phyloP scores from a whole-genome alignment of 2,888 invertebrate genomes.

The Drosophila infuscata region DNA sequence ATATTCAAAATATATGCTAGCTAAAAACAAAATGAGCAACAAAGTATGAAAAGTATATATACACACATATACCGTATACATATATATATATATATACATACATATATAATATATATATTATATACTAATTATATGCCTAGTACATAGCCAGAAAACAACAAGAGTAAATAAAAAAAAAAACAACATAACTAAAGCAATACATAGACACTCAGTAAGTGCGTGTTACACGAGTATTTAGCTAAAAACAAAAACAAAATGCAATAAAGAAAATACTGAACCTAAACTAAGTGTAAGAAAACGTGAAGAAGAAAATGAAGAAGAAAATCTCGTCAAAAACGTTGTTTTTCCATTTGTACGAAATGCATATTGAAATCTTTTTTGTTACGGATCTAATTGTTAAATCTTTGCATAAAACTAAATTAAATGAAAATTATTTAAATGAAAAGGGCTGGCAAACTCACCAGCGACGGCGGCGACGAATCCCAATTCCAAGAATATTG shows the following conservation, averaged over 20 bases:
- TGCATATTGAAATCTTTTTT: conserved; percentile 29
- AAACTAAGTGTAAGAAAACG: conserved; percentile 38
- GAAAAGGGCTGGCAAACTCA: conserved; percentile 11
- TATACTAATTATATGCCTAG: conserved; percentile 51
- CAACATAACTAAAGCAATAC: conserved; percentile 74
- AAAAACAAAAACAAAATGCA: conserved; percentile 31
- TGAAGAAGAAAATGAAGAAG: neutral
- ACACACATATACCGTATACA: conserved; percentile 50
- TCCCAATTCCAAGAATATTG: conserved; percentile 24
- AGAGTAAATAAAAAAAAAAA: conserved; percentile 43
- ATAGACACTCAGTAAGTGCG: conserved; percentile 77
- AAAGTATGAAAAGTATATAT: conserved; percentile 36
- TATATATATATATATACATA: conserved; percentile 48
- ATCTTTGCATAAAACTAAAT: conserved; percentile 48
- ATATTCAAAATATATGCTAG: conserved; percentile 79
- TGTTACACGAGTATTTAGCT: conserved; percentile 75
- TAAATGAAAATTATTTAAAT: conserved; percentile 17
- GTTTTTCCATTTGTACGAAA: conserved; percentile 26
- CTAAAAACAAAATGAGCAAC: conserved; percentile 38
- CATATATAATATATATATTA: conserved; percentile 43
- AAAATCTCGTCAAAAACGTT: conserved; percentile 23
- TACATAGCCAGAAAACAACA: conserved; percentile 54
- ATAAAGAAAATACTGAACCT: conserved; percentile 50
- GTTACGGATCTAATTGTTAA: conserved; percentile 64
- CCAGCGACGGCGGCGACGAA: conserved; percentile 15